These are phyloP conservation scores for Lateolabrax maculatus DNA, from an alignment of 2,797 vertebrate species.

Conservation along the genomic window DNA sequence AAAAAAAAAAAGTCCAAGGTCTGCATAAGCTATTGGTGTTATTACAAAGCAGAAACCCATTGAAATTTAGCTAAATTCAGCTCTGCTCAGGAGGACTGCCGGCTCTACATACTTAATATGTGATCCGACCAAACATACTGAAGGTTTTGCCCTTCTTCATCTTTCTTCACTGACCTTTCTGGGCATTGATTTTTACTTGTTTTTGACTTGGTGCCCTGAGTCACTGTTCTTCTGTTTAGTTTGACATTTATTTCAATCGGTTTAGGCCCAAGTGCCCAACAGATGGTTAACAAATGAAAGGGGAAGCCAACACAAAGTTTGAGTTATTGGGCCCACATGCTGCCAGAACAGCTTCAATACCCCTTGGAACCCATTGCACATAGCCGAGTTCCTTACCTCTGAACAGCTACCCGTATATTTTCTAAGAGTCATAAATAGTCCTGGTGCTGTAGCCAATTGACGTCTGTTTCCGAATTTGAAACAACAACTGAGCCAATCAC, in stretches of 20 bases:
- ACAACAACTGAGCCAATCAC: too few relatives aligned
- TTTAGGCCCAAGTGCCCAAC: background rate
- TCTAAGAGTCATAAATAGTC: too few relatives aligned
- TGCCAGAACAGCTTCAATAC: background rate
- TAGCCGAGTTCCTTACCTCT: too few relatives aligned
- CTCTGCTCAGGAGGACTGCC: background rate
- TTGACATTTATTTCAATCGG: constrained; percentile 3
- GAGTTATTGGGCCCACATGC: too few relatives aligned
- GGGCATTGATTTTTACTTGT: background rate
- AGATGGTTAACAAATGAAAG: background rate
- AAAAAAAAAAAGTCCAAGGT: constrained; percentile 23
- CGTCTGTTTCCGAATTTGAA: too few relatives aligned
- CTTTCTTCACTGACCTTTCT: background rate
- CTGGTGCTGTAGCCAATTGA: too few relatives aligned
- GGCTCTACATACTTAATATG: background rate
- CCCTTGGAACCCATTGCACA: background rate
- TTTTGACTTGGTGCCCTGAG: background rate
- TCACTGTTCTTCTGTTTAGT: background rate
- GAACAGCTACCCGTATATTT: too few relatives aligned
- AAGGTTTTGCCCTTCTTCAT: constrained; percentile 1
- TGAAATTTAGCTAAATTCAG: constrained; percentile 12
- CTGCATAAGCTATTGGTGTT: constrained; percentile 25
- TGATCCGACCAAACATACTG: background rate
- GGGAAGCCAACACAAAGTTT: too few relatives aligned
- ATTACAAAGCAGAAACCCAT: constrained; percentile 18